Base-by-base conservation (phyloP, 2,113 vertebrate genomes). In the Nyctereutes procyonoides region DNA sequence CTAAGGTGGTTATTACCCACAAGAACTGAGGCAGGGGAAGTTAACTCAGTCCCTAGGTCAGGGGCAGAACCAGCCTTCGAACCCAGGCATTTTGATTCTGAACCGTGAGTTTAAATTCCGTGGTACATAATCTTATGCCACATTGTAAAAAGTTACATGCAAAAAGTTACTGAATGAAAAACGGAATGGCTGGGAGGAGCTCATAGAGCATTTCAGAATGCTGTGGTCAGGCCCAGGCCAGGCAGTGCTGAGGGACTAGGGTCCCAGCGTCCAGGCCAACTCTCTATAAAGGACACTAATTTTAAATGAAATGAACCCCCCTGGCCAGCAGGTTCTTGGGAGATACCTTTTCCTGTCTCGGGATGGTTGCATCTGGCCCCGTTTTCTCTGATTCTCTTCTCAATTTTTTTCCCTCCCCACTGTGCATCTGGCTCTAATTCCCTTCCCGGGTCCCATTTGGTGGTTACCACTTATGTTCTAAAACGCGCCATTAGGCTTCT, bases 401-500 rank as follows among this genome's bases (percentile, higher is more conserved):
- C 53, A 6, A 43, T 55, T 83, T 89, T 86, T 51, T 82, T 5
- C 69, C 69, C 69, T 92, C 90, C 92, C 65, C 3, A 4, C 86
- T 87, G 87, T 91, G 86, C 30, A 5, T 88, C 83, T 96, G 74
- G 67, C 86, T 96, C 38, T 92, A 93, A 96, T 97, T 97, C 89
- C 76, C 86, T 95, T 65, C 62, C 63, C 0, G 0, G 35, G 74
- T 91, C 88, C 89, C 63, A 32, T 96, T 98, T 93, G 53, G 67
- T 95, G 83, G 92, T 88, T 95, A 82, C 93, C 92, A 94, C 90
- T 97, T 95, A 95, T 13, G 88, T 85, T 97, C 95, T 97, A 96
- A 92, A 97, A 97, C 0, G 80, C 80, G 0, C 92, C 98, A 97
- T 97, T 97, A 97, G 96, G 86, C 55, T 0, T n/a, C 95, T 97